Conservation (phyloP, 2,888 invertebrate species). For the Biston stratarius region DNA sequence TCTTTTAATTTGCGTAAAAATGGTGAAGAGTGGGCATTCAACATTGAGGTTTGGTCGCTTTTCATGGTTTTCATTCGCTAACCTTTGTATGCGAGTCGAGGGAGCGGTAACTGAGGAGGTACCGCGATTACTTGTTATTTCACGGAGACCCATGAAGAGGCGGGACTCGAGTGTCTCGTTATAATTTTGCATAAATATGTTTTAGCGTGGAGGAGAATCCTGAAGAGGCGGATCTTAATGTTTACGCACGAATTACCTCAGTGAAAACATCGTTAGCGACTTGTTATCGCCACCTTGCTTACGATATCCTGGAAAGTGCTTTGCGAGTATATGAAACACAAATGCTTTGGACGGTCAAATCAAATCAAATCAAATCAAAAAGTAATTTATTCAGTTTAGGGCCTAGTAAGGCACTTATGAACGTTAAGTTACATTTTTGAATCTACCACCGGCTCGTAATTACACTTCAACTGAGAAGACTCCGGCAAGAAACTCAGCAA, state of each 20-base stretch:
- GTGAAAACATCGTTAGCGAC: constrained; percentile 67
- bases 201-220: constrained; percentile 65
- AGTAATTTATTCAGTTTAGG: too few relatives aligned
- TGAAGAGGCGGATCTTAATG: constrained; percentile 67
- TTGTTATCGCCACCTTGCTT: constrained; percentile 23
- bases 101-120: constrained; percentile 55
- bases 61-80: constrained; percentile 67
- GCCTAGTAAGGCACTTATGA: too few relatives aligned
- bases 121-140: constrained; percentile 74
- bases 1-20: constrained; percentile 86
- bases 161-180: constrained; percentile 73
- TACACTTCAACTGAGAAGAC: too few relatives aligned
- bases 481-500: too few relatives aligned
- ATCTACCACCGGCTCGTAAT: too few relatives aligned
- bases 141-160: constrained; percentile 58
- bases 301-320: neutral
- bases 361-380: neutral
- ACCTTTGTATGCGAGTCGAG: constrained; percentile 62
- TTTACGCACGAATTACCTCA: constrained; percentile 73
- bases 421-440: too few relatives aligned
- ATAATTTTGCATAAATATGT: constrained; percentile 82
- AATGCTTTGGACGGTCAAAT: neutral
- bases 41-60: constrained; percentile 67
- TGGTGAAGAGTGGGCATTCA: constrained; percentile 76
- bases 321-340: neutral